A percentile compares a stretch with the other conserved stretches of the same genome.
Conservation (phyloP, 1,140 invertebrate genomes). For the Drosophila miranda region DNA sequence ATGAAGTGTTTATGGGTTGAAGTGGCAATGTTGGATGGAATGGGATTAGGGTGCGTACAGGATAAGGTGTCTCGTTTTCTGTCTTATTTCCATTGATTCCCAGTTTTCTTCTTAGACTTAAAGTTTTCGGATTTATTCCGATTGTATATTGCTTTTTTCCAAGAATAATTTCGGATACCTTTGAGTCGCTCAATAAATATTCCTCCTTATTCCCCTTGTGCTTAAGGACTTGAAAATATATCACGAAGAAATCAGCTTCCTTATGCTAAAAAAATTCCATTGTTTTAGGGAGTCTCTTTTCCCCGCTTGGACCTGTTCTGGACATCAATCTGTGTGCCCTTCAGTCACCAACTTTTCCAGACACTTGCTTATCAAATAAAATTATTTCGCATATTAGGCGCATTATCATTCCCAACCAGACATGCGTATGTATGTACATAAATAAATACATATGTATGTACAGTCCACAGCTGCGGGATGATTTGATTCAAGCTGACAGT, state of each 20-base stretch:
- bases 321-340: no score
- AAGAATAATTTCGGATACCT: no score
- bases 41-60: not conserved
- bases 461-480: constrained; percentile 8
- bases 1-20: constrained; percentile 28
- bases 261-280: not conserved
- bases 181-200: no score
- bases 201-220: no score
- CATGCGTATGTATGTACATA: not conserved
- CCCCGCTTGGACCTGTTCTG: no score
- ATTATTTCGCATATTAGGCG: constrained; percentile 60
- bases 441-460: no score
- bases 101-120: not conserved
- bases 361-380: constrained; percentile 43
- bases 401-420: constrained; percentile 33
- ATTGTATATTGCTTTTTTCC: no score
- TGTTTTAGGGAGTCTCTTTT: not conserved
- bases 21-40: not conserved
- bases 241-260: no score
- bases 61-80: no score
- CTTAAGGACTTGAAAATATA: no score
- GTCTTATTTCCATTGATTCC: not conserved
- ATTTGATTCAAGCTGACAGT: constrained; percentile 51
- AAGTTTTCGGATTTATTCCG: no score
- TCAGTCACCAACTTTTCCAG: constrained; percentile 3